Conservation (phyloP, 2,113 vertebrate species). For the Archilochus colubris region DNA sequence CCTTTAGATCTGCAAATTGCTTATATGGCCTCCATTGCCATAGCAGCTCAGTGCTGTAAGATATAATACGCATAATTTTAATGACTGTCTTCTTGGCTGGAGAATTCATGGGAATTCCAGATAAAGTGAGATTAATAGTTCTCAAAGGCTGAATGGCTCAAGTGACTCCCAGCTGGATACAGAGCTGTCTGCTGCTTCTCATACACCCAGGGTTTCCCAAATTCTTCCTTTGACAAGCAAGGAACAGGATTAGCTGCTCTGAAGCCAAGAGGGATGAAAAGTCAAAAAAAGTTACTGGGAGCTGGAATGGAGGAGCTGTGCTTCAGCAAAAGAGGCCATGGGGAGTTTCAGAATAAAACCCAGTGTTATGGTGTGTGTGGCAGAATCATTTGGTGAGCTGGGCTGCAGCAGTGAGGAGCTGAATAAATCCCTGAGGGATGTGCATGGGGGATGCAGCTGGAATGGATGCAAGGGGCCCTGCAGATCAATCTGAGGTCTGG, state of each 20-base stretch:
- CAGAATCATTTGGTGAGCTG: neutral
- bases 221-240: neutral
- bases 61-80: neutral
- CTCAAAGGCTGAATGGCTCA: neutral
- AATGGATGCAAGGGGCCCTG: neutral
- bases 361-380: neutral
- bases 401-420: neutral
- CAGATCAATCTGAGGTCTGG: neutral
- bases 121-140: neutral
- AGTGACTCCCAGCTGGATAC: neutral
- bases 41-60: neutral
- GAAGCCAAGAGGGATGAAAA: neutral
- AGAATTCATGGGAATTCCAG: neutral
- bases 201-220: neutral
- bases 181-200: neutral
- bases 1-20: neutral
- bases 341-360: neutral
- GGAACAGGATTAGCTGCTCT: neutral
- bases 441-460: neutral
- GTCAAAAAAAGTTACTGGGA: neutral
- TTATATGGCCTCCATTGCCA: neutral
- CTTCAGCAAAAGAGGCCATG: neutral
- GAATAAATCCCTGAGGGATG: neutral
- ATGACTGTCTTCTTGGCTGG: neutral
- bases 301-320: neutral